Base-by-base conservation (phyloP, 1,140 invertebrate genomes). In the Schlechtendalia chinensis region DNA sequence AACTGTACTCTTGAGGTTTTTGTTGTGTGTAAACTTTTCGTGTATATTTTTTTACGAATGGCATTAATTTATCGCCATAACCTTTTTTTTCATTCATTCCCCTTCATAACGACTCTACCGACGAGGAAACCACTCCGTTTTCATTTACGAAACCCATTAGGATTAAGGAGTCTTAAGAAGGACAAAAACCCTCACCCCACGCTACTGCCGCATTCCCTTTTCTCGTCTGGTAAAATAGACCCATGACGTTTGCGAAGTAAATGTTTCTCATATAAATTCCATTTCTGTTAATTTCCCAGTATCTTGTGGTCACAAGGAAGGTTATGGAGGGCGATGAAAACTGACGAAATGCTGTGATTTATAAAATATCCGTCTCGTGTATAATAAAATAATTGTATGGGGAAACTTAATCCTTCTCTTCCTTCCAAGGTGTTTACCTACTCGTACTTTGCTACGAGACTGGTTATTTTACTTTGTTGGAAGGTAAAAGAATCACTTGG, bases 221-320 rank as follows among this genome's bases (percentile, higher is more conserved):
- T 61, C 58, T 79, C 39, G 1, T 45, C 10, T 39, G n/a, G 22
- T 63, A 61, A 79, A 79, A 79, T 79, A 77, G 72, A 59, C 72
- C 24, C 45, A 39, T 79, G 56, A 77, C 72, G 75, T 63, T 63
- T 63, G 16, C 22, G 24, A 24, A 45, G 75, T 47, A 79, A 75
- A 79, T 79, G 58, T 61, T 61, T 47, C 75, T 63, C 56, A 27
- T 61, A 79, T 63, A 79, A 79, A 79, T 79, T 79, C 56, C 58
- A 79, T 79, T 79, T 79, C 75, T 58, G 59, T 79, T 79, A 61
- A 79, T 79, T 79, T 79, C 56, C 47, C 56, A 29, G 54, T 63
- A 61, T 61, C 32, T 45, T 39, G 54, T 45, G 58, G 45, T 39
- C 14, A 79, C 45, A 58, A 22, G 17, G 8, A 45, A 50, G 56